Conservation (phyloP, 2,888 invertebrate species). For the Drosophila prolongata region DNA sequence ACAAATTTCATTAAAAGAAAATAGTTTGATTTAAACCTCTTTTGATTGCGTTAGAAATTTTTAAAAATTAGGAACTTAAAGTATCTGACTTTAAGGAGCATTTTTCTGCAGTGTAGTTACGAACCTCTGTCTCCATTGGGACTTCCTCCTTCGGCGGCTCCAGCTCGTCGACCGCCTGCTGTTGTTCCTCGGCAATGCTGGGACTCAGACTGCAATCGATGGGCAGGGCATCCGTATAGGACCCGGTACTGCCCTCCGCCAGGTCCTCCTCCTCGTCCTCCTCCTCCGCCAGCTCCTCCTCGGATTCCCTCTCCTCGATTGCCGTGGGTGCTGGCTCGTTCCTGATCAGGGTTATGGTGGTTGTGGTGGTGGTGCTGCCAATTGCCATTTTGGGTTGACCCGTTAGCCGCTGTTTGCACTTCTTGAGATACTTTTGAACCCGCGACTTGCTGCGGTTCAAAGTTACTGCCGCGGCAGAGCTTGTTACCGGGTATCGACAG, state of each 20-base stretch:
- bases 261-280: conserved; percentile 17
- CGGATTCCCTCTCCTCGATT: conserved; percentile 32
- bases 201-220: conserved; percentile 59
- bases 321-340: conserved; percentile 31
- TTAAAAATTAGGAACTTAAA: too few species aligned
- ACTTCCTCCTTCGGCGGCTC: conserved; percentile 27
- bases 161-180: conserved; percentile 42
- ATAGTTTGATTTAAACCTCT: background rate
- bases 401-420: conserved; percentile 84
- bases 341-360: conserved; percentile 45
- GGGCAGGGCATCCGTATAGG: conserved; percentile 61
- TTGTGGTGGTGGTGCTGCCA: conserved; percentile 33
- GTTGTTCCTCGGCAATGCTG: conserved; percentile 33
- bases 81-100: too few species aligned
- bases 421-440: conserved; percentile 84
- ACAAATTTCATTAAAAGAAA: too few species aligned
- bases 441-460: conserved; percentile 83
- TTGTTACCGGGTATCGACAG: conserved; percentile 66
- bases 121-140: conserved; percentile 9
- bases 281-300: conserved; percentile 15
- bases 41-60: background rate
- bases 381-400: conserved; percentile 68
- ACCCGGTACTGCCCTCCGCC: conserved; percentile 56
- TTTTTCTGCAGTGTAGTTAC: conserved; percentile 9
- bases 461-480: conserved; percentile 22